These are phyloP conservation scores for Pegoplata infirma DNA, from an alignment of 2,888 invertebrate species.

Conservation along the genomic window DNA sequence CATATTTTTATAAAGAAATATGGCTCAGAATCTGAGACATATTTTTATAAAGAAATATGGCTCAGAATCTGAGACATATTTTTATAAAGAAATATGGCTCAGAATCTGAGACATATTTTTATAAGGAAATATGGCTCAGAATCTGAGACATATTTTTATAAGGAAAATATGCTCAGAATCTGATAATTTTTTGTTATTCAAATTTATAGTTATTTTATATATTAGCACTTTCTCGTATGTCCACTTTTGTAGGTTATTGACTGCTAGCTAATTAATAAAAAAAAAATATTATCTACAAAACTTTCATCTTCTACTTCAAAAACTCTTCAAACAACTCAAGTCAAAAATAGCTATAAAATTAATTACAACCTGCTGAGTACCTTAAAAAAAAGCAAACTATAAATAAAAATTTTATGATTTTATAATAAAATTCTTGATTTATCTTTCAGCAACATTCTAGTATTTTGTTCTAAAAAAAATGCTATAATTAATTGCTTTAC, in stretches of 20 bases:
- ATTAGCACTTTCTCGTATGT: neutral
- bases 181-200: no score
- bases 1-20: no score
- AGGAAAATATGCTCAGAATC: no score
- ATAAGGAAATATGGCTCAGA: no score
- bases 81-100: no score
- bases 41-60: no score
- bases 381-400: neutral
- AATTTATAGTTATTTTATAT: neutral
- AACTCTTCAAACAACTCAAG: no score
- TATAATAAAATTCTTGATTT: neutral
- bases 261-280: slow-evolving; percentile 15
- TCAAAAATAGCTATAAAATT: neutral
- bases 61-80: no score
- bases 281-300: slow-evolving; percentile 1
- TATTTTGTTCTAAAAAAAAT: neutral
- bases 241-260: slow-evolving; percentile 26
- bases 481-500: slow-evolving; percentile 6
- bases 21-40: no score
- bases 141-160: no score
- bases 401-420: neutral
- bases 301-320: slow-evolving; percentile 16
- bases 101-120: no score
- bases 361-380: slow-evolving; percentile 11
- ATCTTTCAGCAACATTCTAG: neutral